phyloP scores from a whole-genome alignment of 2,113 vertebrate genomes.

The Sylvia atricapilla region DNA sequence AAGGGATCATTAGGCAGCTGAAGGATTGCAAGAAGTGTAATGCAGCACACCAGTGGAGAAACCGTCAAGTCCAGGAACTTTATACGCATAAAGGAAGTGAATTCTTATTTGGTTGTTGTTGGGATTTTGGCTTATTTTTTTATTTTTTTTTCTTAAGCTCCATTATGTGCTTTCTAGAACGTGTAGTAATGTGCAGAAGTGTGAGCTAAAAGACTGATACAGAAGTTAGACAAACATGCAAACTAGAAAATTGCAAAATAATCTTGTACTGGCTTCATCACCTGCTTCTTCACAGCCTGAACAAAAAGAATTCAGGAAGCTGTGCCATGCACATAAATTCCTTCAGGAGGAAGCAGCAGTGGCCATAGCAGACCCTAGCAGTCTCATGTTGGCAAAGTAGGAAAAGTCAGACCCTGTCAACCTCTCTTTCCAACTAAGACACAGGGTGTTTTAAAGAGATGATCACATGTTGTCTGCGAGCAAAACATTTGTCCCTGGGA shows the following conservation, averaged over 20 bases:
- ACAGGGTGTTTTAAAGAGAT: neutral
- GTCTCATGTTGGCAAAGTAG: neutral
- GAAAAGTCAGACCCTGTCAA: neutral
- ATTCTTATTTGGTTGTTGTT: neutral
- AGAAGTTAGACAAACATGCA: neutral
- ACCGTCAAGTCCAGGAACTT: neutral
- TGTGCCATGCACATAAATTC: neutral
- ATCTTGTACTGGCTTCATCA: neutral
- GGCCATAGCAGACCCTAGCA: neutral
- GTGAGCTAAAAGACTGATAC: neutral
- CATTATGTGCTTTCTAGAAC: neutral
- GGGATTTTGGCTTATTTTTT: fast-evolving
- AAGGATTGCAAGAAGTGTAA: constrained; percentile 28
- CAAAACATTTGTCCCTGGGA: neutral
- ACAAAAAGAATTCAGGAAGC: neutral
- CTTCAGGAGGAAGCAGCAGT: neutral
- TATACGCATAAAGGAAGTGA: neutral
- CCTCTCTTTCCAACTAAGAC: too few species aligned
- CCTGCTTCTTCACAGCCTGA: neutral
- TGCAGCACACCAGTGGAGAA: neutral
- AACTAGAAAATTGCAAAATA: neutral
- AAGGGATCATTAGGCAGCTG: constrained; percentile 67
- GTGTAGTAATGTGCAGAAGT: neutral
- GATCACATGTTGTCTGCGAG: neutral
- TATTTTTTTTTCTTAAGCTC: neutral